Conservation (phyloP, 2,797 vertebrate species). For the Sebastes cheni region DNA sequence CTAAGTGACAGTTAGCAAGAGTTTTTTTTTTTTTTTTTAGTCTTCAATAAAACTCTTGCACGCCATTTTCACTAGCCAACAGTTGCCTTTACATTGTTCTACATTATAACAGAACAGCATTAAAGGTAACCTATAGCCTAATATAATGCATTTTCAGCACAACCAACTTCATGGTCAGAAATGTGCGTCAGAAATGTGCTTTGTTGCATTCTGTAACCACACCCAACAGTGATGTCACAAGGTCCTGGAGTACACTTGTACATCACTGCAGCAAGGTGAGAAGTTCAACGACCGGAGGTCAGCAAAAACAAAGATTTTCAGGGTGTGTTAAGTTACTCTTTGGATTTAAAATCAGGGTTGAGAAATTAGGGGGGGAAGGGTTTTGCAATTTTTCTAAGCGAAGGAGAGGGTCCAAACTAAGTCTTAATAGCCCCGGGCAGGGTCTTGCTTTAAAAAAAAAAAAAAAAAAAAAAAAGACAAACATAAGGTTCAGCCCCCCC, state of each 20-base stretch:
- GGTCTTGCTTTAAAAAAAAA: background rate
- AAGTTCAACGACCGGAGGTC: accelerated
- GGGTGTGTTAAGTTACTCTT: no score
- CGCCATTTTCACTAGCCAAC: background rate
- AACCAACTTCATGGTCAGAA: background rate
- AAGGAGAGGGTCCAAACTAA: background rate
- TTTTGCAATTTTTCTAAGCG: background rate
- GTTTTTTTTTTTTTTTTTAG: background rate
- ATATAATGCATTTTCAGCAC: background rate
- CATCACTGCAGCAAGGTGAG: no score
- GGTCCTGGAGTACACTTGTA: no score
- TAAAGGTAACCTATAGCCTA: background rate
- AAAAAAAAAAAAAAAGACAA: no score
- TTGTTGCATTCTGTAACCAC: background rate
- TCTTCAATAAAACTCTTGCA: background rate
- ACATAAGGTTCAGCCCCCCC: no score
- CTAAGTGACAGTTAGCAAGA: background rate
- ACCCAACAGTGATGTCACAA: background rate
- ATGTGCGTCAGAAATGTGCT: background rate
- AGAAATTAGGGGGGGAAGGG: no score
- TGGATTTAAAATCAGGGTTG: no score
- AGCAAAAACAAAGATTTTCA: no score
- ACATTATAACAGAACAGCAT: background rate
- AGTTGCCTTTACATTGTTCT: background rate
- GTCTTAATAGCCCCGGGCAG: background rate